Conservation (phyloP, 2,797 vertebrate genomes). For the Acanthornis magna region DNA sequence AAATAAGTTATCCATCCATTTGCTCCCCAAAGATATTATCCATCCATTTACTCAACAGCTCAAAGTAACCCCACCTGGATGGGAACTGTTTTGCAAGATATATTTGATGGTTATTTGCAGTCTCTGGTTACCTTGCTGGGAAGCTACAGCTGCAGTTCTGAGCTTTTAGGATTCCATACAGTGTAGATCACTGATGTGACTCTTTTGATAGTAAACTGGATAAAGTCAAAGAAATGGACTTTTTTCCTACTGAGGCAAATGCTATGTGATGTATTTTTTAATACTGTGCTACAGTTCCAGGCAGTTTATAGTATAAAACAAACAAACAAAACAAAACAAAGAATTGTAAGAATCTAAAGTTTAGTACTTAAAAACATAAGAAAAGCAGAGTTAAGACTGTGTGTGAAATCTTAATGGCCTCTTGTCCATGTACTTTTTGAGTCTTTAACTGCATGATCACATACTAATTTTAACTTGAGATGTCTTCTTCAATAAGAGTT, state of each 20-base stretch:
- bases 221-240: not conserved
- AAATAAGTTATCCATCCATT: not conserved
- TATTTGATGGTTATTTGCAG: not conserved
- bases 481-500: not conserved
- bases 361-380: not conserved
- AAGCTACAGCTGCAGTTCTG: not conserved
- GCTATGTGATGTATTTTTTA: not conserved
- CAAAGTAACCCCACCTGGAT: not conserved
- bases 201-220: not conserved
- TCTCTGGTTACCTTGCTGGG: not conserved
- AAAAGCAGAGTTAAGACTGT: not conserved
- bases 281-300: not conserved
- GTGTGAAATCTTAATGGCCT: not conserved
- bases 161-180: not conserved
- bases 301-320: not conserved
- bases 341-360: not conserved
- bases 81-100: conserved; percentile 2
- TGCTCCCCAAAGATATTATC: conserved; percentile 1
- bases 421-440: not conserved
- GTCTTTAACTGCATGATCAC: not conserved
- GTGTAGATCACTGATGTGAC: not conserved
- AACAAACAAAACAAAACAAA: not conserved
- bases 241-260: not conserved
- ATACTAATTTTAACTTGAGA: not conserved
- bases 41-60: not conserved